Conservation (phyloP, 2,113 vertebrate species). For the Martes martes region DNA sequence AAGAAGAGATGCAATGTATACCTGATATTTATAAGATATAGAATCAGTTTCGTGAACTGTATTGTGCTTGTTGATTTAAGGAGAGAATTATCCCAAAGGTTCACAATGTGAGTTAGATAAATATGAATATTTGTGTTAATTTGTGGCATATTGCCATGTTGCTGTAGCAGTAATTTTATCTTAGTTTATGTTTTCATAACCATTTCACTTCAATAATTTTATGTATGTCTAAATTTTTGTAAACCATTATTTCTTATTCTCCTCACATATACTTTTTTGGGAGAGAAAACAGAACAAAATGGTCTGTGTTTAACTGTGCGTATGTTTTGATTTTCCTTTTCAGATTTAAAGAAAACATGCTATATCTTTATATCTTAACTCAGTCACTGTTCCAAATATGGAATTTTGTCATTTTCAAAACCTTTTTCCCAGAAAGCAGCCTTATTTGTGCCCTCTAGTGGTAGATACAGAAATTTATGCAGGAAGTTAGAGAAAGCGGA, state of each 20-base stretch:
- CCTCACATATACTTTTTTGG: background rate
- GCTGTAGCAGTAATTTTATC: background rate
- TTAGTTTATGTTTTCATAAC: background rate
- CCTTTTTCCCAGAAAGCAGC: slow-evolving; percentile 31
- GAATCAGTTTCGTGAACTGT: background rate
- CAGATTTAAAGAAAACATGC: slow-evolving; percentile 49
- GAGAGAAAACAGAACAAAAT: background rate
- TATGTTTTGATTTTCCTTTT: slow-evolving; percentile 48
- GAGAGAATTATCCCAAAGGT: background rate
- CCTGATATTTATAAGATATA: background rate
- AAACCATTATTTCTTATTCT: background rate
- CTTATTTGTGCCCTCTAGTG: slow-evolving; percentile 74
- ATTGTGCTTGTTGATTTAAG: background rate
- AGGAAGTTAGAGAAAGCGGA: background rate
- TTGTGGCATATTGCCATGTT: background rate
- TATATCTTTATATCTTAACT: slow-evolving; percentile 43
- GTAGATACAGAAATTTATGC: background rate
- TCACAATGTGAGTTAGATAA: background rate
- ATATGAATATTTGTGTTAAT: background rate
- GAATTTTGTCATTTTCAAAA: slow-evolving; percentile 58
- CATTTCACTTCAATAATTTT: slow-evolving; percentile 18
- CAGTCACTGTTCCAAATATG: slow-evolving; percentile 8
- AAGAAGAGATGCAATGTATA: background rate
- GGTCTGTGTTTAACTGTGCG: background rate
- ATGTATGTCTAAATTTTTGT: background rate